A percentile compares a stretch with the other conserved stretches of the same genome.
phyloP scores from a whole-genome alignment of 2,797 vertebrate species.

The Galago senegalensis region DNA sequence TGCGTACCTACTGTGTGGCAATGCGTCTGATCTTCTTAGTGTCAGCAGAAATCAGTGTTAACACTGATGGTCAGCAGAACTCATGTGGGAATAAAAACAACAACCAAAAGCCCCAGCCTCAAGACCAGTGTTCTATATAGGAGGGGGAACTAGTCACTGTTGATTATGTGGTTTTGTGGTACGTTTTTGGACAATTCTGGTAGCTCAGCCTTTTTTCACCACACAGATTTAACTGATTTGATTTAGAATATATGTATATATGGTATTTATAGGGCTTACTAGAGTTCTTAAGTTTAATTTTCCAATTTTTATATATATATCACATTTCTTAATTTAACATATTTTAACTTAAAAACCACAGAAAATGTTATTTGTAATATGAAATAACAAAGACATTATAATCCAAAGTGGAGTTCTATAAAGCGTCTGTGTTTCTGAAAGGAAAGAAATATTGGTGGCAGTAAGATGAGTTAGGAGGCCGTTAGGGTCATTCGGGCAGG shows the following conservation, averaged over 20 bases:
- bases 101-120: background rate
- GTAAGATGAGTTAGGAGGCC: background rate
- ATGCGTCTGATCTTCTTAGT: background rate
- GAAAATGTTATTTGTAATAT: background rate
- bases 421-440: background rate
- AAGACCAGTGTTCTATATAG: background rate
- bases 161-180: conserved; percentile 55
- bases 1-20: background rate
- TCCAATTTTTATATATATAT: background rate
- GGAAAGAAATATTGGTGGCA: background rate
- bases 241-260: background rate
- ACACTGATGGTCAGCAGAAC: background rate
- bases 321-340: background rate
- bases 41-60: background rate
- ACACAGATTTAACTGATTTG: background rate
- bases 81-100: background rate
- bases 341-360: background rate
- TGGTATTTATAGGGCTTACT: background rate
- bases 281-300: conserved; percentile 46
- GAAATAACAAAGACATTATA: conserved; percentile 25
- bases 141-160: conserved; percentile 12
- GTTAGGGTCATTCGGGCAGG: background rate
- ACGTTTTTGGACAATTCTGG: background rate
- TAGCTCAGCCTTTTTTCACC: background rate
- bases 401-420: background rate